Evolutionary conservation across 2,113 vertebrate genomes (phyloP), one percentile per base, ranked within the genome.

Genomic region (Orthochromis indermauri): DNA sequence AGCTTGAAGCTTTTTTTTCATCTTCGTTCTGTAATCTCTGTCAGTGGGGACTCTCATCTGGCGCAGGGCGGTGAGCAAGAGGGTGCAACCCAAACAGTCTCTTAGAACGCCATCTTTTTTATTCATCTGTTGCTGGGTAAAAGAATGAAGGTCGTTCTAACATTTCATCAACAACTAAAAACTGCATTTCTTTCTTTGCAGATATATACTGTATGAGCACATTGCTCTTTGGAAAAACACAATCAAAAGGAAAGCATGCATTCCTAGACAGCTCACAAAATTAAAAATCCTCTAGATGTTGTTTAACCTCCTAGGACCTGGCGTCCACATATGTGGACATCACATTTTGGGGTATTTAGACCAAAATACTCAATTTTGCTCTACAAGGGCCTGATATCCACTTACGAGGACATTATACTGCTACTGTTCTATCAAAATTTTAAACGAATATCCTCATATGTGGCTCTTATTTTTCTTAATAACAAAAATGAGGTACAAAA

Each of bases 1-100:
- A 90, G 91, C 88, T 90, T 93, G 89, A 91, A 83, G 88, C 91
- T 88, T 90, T 90, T 83, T 83, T 83, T 91, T 94, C 88, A 90
- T 95, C 86, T 90, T 82, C 63, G 82, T 47, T 76, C 84, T 88
- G 83, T 91, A 92, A 93, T 94, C 89, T 91, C 55, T 83, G 85
- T 90, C 90, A 61, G 82, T 89, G 89, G 91, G 89, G 89, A 86
- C 71, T 86, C 94, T 83, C 83, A 88, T 90, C 83, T 80, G 80
- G 90, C 9, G 76, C 57, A 2, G 47, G 82, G 45, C 8, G 8
- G 33, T n/a, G 71, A 85, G 81, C 88, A 91, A 85, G 81, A 92
- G 81, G 88, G 83, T 90, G 68, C 82, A 90, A 90, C 85, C 85
- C 59, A 81, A 84, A 87, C 84, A 88, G 35, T 83, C 57, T 83